phyloP scores from a whole-genome alignment of 2,888 invertebrate genomes.

The Digitonthophagus gazella region DNA sequence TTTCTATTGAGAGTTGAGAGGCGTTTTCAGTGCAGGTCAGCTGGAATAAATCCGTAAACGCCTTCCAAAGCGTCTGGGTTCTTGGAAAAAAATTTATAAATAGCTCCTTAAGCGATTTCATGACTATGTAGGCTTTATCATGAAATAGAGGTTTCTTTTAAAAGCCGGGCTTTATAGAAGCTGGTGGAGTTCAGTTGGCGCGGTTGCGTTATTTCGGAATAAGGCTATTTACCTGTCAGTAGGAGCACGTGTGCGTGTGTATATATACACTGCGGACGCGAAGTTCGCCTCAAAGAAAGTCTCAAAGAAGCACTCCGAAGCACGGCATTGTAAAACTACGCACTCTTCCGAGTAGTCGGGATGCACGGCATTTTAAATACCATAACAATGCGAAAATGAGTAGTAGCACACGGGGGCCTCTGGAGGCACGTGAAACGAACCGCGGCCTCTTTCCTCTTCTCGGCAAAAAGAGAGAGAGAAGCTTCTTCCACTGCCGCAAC shows the following conservation, averaged over 20 bases:
- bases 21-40: background rate
- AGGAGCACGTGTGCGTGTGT: background rate
- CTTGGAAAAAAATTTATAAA: background rate
- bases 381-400: background rate
- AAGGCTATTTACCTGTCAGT: conserved; percentile 18
- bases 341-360: background rate
- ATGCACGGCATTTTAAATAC: conserved; percentile 8
- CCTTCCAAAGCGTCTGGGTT: background rate
- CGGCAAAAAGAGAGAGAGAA: background rate
- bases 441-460: background rate
- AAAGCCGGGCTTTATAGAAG: background rate
- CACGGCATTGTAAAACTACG: conserved; percentile 10
- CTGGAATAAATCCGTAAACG: background rate
- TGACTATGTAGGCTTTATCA: background rate
- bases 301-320: conserved; percentile 6
- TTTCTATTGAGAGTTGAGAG: background rate
- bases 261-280: conserved; percentile 4
- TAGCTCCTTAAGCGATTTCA: background rate
- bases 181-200: background rate
- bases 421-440: background rate
- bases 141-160: background rate
- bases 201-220: background rate
- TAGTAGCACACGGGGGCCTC: background rate
- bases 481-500: background rate
- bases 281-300: background rate